Base-by-base conservation (phyloP, 2,113 vertebrate genomes). In the Acrocephalus arundinaceus region DNA sequence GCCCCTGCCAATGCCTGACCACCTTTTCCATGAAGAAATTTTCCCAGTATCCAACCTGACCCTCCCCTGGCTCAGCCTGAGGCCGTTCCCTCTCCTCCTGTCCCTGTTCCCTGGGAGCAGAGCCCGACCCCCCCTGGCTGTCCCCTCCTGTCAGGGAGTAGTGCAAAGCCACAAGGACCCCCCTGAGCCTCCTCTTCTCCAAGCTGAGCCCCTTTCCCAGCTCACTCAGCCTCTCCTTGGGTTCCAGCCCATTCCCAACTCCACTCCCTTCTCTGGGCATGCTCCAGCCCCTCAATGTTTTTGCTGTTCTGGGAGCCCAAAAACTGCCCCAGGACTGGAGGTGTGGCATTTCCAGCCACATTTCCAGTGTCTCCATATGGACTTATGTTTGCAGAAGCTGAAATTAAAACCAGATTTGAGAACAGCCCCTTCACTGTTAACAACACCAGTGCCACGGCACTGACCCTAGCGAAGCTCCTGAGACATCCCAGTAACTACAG, bases 1-100 rank as follows among this genome's bases (percentile, higher is more conserved):
- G 39, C n/a, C 37, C 10, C 5, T 35, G 12, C n/a, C 75, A 72
- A 1, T 3, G 46, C 10, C 15, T 33, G 54, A 46, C 4, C 7
- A 45, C 30, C n/a, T 5, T 43, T 39, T 35, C 43, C 14, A 31
- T 25, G 7, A 27, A 57, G 2, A 4, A 31, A 43, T 22, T 15
- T n/a, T 7, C 66, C 46, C 7, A 6, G 0, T 7, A 8, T 27
- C n/a, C 65, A 2, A 0, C 5, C 24, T 30, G 0, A 4, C 0
- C 28, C 43, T 48, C 0, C 28, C 27, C 74, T n/a, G 65, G 48
- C 24, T 8, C 65, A 78, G 33, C 15, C 18, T 33, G 84, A 33
- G 63, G 37, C 72, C 1, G 0, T 70, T 70, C 63, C 73, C 63
- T 70, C 74, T 70, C 2, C 27, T 70, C 55, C 85, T 87, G 55